A percentile compares a stretch with the other conserved stretches of the same genome.
phyloP scores from a whole-genome alignment of 2,113 vertebrate genomes.

The Psilopogon haemacephalus region DNA sequence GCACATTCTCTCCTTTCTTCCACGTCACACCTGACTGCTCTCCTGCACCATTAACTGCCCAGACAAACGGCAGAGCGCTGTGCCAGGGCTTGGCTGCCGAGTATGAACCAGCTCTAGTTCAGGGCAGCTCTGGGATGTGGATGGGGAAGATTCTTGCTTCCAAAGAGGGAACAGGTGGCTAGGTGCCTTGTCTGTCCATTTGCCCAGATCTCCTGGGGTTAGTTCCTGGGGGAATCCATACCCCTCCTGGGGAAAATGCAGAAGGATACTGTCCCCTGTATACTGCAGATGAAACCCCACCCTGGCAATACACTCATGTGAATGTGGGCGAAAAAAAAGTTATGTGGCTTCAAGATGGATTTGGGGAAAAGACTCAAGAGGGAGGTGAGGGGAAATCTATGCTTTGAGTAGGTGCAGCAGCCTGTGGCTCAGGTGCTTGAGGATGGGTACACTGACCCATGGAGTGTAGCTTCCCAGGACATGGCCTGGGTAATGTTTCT shows the following conservation, averaged over 20 bases:
- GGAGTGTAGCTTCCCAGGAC: not conserved
- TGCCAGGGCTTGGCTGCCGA: not conserved
- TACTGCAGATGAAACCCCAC: not conserved
- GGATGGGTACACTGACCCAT: not conserved
- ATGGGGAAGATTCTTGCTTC: not conserved
- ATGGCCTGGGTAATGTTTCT: not conserved
- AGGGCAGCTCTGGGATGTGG: not conserved
- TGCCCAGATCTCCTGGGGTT: not conserved
- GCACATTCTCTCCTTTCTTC: not conserved
- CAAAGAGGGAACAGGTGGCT: not conserved
- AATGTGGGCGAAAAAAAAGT: not conserved
- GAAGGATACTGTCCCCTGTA: not conserved
- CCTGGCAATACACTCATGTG: not conserved
- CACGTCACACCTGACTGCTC: not conserved
- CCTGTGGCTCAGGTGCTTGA: not conserved
- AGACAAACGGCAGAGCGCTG: fast-evolving
- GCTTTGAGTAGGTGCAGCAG: not conserved
- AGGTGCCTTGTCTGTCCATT: not conserved
- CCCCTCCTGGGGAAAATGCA: not conserved
- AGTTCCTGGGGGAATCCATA: not conserved
- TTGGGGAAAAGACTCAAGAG: not conserved
- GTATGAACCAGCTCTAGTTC: not conserved
- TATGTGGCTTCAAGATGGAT: not conserved
- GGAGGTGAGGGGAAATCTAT: not conserved
- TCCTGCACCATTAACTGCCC: not conserved